A percentile compares a stretch with the other conserved stretches of the same genome.
Evolutionary conservation across 1,140 invertebrate genomes (phyloP).

Genomic region (Forficula auricularia): DNA sequence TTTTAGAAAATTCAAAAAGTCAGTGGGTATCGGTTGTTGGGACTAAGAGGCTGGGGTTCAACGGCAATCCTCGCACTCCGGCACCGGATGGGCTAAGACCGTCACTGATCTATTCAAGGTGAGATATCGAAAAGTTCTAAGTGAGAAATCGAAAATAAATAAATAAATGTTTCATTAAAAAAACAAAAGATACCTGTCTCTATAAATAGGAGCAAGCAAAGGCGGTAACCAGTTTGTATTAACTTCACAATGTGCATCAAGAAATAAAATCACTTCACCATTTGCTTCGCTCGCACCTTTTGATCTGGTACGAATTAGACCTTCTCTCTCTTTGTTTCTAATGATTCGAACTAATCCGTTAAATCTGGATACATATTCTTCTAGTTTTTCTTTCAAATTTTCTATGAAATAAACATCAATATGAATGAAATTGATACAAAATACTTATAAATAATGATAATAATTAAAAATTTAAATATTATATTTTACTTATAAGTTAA

Average conservation of each 20-base stretch:
- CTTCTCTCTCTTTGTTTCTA: conserved; percentile 71
- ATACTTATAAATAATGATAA: not conserved
- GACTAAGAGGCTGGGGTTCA: no score
- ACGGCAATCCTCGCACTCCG: no score
- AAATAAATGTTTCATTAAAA: no score
- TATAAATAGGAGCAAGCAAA: conserved; percentile 79
- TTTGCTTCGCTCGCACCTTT: conserved; percentile 80
- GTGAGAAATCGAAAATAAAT: no score
- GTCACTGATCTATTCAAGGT: no score
- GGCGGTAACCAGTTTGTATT: conserved; percentile 94
- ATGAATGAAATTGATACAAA: not conserved
- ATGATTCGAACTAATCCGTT: conserved; percentile 75
- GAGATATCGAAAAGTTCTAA: no score
- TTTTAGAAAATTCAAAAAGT: no score
- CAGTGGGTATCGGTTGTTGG: no score
- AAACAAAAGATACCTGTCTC: conserved; percentile 67
- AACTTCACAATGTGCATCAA: conserved; percentile 88
- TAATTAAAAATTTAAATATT: not conserved
- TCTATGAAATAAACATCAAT: conserved; percentile 31
- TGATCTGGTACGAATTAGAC: conserved; percentile 79
- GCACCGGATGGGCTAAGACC: no score
- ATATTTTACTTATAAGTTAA: not conserved
- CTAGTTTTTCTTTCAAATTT: conserved; percentile 71
- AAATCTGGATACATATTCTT: conserved; percentile 76
- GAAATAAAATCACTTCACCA: conserved; percentile 92